Evolutionary conservation across 2,888 invertebrate genomes (phyloP), one percentile per base, ranked within the genome.

Genomic region (Polydrusus pterygomalis): DNA sequence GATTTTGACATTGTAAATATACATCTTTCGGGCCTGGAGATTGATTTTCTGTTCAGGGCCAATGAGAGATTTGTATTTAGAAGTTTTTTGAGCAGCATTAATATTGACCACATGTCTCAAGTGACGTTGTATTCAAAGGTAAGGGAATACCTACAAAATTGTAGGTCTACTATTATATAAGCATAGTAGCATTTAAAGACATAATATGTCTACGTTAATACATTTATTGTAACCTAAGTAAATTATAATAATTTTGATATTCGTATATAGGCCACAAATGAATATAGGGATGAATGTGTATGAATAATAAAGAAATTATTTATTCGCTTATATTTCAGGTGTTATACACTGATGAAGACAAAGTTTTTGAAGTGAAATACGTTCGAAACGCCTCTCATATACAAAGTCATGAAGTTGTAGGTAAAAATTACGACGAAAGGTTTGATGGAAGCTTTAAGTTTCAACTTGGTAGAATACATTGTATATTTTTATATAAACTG

Each of bases 91-190:
- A 91, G 91, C 73, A 91, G 91, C 6, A 85, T 95, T 51, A 90
- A 91, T 7, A 88, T 95, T 1, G 93, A 95, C 79, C 95, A 95
- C 85, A 85, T 94, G 34, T 91, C 92, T 3, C 93, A 94, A 69
- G 90, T 92, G 60, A 94, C 95, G 0, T 88, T 95, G 11, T 95
- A 95, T 84, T 91, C 93, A 0, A 94, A 93, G 89, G 94, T 93
- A 84, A 77, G 45, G 34, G 34, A 9, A 9, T 34, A 34, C 8
- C 34, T 34, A 34, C 1, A 34, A 34, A 34, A 25, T 25, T 25
- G 25, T 25, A 25, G 1, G 1, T 25, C 5, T 25, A 25, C 25
- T 25, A 25, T 25, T 25, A 1, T 1, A 5, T 25, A 25, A 3
- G 25, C 5, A 25, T 25, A 25, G n/a, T n/a, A n/a, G n/a, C n/a